These are phyloP conservation scores for Manacus vitellinus DNA, from an alignment of 2,113 vertebrate species.

Conservation along the genomic window DNA sequence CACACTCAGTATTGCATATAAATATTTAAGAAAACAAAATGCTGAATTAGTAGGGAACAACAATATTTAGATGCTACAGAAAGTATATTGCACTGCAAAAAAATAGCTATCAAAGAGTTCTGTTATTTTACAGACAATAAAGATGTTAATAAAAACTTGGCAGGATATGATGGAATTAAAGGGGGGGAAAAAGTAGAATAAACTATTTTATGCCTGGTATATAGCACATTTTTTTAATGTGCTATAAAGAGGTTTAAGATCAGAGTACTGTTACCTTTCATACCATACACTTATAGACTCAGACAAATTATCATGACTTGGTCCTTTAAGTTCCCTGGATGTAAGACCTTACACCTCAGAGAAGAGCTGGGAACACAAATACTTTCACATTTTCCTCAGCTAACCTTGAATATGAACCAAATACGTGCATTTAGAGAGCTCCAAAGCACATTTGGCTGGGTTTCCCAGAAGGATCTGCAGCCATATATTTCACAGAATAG, in stretches of 20 bases:
- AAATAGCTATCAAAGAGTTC: not conserved
- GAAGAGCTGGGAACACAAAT: not conserved
- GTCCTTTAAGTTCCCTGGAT: not conserved
- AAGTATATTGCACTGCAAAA: not conserved
- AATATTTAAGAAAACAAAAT: not conserved
- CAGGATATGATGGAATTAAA: not conserved
- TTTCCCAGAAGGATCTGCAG: not conserved
- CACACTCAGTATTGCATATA: not conserved
- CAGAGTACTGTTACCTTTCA: not conserved
- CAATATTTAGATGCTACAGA: not conserved
- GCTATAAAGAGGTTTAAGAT: not conserved
- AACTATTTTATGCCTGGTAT: not conserved
- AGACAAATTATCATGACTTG: not conserved
- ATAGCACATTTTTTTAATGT: not conserved
- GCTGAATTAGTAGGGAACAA: not conserved
- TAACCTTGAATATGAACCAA: not conserved
- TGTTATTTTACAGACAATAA: not conserved
- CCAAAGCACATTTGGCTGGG: not conserved
- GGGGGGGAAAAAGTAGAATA: not conserved
- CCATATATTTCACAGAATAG: not conserved
- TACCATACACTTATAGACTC: not conserved
- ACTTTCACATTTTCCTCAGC: not conserved
- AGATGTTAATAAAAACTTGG: not conserved
- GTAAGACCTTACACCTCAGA: not conserved
- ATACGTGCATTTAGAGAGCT: not conserved